Percentiles rank a stretch among this genome's conserved stretches.
These are phyloP conservation scores for Amblyraja radiata DNA, from an alignment of 2,797 vertebrate genomes.

Conservation along the genomic window DNA sequence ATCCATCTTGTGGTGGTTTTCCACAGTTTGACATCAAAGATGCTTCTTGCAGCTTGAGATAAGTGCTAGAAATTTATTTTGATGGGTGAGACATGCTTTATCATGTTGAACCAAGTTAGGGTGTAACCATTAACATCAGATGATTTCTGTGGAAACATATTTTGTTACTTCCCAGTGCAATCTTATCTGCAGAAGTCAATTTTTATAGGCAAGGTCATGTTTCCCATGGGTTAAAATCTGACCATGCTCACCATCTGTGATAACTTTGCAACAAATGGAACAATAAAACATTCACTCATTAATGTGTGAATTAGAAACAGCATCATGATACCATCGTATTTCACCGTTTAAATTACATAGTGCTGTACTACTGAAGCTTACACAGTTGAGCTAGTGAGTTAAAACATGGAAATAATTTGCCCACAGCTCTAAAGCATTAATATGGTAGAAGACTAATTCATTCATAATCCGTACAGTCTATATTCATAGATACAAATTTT, in stretches of 20 bases:
- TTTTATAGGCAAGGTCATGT: not conserved
- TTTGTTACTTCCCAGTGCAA: not conserved
- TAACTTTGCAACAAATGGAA: not conserved
- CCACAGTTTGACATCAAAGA: not conserved
- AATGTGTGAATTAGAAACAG: not conserved
- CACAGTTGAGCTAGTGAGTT: constrained; percentile 14
- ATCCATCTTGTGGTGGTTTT: not conserved
- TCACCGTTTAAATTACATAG: not conserved
- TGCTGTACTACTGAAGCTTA: not conserved
- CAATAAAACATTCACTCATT: not conserved
- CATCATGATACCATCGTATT: not conserved
- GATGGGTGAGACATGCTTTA: not conserved
- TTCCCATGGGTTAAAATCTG: not conserved
- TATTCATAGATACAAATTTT: not conserved
- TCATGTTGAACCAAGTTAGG: not conserved
- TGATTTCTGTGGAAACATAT: not conserved
- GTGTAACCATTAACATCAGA: not conserved
- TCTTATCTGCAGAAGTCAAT: not conserved
- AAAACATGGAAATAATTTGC: not conserved
- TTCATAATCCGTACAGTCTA: not conserved
- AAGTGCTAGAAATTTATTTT: not conserved
- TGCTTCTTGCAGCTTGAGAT: not conserved
- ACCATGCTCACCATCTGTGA: not conserved
- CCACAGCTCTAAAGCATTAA: not conserved
- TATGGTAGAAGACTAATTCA: not conserved